Evolutionary conservation across 2,888 invertebrate genomes (phyloP).

Genomic region (Odontocerum albicorne): DNA sequence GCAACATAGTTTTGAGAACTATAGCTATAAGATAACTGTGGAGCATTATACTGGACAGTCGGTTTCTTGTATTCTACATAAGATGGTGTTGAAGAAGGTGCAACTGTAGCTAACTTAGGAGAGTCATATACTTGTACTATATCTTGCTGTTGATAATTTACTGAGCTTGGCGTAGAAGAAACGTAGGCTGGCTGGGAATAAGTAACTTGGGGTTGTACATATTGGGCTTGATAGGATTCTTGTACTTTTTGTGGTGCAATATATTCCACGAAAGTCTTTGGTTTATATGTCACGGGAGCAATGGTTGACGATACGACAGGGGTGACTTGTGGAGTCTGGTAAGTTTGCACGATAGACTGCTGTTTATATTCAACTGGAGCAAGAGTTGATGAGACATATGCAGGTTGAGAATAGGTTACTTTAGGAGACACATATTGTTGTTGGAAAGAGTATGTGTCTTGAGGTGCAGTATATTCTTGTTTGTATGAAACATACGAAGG

Average conservation of each 20-base stretch:
- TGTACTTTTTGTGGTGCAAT: slow-evolving; percentile 15
- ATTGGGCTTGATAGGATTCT: slow-evolving; percentile 32
- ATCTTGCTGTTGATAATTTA: slow-evolving; percentile 32
- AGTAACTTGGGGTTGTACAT: slow-evolving; percentile 40
- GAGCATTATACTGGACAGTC: slow-evolving; percentile 36
- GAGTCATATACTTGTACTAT: slow-evolving; percentile 33
- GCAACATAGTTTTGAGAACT: slow-evolving; percentile 11
- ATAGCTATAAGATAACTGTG: slow-evolving; percentile 14
- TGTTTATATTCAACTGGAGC: slow-evolving; percentile 21
- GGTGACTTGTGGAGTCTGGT: slow-evolving; percentile 27
- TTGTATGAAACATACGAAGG: slow-evolving; percentile 13
- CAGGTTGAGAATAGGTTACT: slow-evolving; percentile 31
- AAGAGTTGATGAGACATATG: slow-evolving; percentile 41
- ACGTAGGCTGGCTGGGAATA: slow-evolving; percentile 33
- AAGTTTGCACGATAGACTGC: slow-evolving; percentile 33
- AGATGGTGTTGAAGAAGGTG: slow-evolving; percentile 14
- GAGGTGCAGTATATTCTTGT: slow-evolving; percentile 3
- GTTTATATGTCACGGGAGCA: slow-evolving; percentile 6
- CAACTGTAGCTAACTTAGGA: slow-evolving; percentile 18
- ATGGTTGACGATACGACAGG: slow-evolving; percentile 7
- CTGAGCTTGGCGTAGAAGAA: slow-evolving; percentile 40
- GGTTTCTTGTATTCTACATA: slow-evolving; percentile 26
- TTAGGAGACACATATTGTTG: slow-evolving; percentile 40
- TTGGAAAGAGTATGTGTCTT: slow-evolving; percentile 11
- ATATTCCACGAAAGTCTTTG: slow-evolving; percentile 8